These are phyloP conservation scores for Zygothrica quintamaculata DNA, from an alignment of 2,888 invertebrate genomes.

Conservation along the genomic window DNA sequence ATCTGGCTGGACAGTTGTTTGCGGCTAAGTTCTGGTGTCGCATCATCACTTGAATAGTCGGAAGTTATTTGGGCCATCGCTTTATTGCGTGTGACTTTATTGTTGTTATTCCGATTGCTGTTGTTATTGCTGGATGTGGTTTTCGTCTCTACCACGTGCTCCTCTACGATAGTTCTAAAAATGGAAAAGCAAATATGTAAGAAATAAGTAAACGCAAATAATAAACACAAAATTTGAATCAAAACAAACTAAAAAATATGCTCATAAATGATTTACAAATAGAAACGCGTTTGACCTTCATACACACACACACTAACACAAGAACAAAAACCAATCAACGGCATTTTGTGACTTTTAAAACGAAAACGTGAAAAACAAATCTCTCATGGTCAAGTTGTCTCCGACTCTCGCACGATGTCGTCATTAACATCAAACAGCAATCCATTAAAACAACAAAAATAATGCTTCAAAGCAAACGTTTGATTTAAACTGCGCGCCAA, in stretches of 20 bases:
- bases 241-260: constrained; percentile 65
- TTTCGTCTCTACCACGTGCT: constrained; percentile 75
- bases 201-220: constrained; percentile 27
- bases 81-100: constrained; percentile 50
- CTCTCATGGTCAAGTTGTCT: constrained; percentile 42
- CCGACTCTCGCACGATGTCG: constrained; percentile 52
- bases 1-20: constrained; percentile 13
- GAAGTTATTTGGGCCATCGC: constrained; percentile 83
- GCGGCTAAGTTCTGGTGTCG: constrained; percentile 70
- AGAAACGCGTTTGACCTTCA: constrained; percentile 64
- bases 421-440: constrained; percentile 46
- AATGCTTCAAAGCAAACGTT: constrained; percentile 19
- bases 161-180: constrained; percentile 83
- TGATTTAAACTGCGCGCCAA: constrained; percentile 54
- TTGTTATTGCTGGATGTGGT: constrained; percentile 50
- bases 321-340: constrained; percentile 20
- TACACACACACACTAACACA: constrained; percentile 12
- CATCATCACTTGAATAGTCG: constrained; percentile 87
- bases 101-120: constrained; percentile 24
- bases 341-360: constrained; percentile 40
- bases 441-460: constrained; percentile 19
- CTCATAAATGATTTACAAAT: constrained; percentile 46
- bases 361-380: constrained; percentile 46
- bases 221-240: constrained; percentile 45
- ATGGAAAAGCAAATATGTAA: constrained; percentile 21